These are phyloP conservation scores for Tinea semifulvella DNA, from an alignment of 2,888 invertebrate genomes.

Conservation along the genomic window DNA sequence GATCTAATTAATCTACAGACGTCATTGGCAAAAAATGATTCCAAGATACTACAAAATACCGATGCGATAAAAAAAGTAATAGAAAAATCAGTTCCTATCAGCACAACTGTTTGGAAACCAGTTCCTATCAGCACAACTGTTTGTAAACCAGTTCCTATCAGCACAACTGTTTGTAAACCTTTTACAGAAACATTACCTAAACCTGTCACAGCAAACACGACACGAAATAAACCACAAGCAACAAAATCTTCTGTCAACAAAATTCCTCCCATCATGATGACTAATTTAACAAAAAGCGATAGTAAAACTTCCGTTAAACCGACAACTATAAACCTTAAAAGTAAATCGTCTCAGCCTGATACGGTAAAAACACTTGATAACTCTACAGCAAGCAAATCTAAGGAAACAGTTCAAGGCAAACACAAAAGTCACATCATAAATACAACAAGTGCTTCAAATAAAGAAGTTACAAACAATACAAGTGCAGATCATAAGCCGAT, in stretches of 20 bases:
- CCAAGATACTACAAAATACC: not conserved
- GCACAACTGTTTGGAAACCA: not conserved
- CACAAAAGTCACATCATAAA: not conserved
- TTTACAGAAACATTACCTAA: too few relatives aligned
- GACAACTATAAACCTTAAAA: not conserved
- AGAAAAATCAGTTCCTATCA: not conserved
- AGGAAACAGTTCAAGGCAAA: not conserved
- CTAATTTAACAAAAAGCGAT: too few relatives aligned
- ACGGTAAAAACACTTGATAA: not conserved
- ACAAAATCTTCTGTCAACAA: too few relatives aligned
- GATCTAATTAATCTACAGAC: not conserved
- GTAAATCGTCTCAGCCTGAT: not conserved
- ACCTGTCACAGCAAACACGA: too few relatives aligned
- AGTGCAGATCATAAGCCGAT: not conserved
- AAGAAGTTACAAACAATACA: constrained; percentile 4
- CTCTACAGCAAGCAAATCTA: not conserved
- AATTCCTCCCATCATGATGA: too few relatives aligned
- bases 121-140: not conserved
- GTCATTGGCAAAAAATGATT: not conserved
- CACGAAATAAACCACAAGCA: too few relatives aligned
- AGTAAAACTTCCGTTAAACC: too few relatives aligned
- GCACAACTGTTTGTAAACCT: not conserved
- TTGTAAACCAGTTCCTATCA: not conserved
- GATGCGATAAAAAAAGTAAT: not conserved
- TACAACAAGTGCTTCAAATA: not conserved